These are phyloP conservation scores for Hirtodrosophila histrioides DNA, from an alignment of 2,888 invertebrate genomes.

Conservation along the genomic window DNA sequence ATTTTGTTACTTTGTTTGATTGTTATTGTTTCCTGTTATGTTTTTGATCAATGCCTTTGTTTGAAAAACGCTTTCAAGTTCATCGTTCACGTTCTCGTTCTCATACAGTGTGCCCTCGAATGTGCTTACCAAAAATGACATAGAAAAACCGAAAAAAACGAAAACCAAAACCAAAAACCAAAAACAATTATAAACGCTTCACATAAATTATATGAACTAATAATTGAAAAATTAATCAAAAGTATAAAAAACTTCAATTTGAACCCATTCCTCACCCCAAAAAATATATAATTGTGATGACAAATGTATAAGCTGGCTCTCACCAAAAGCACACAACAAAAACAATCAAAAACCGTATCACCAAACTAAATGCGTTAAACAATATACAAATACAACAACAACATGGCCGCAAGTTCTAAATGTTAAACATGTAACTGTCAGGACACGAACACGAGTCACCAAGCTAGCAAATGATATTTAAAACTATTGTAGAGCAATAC, in stretches of 20 bases:
- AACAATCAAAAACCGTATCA: constrained; percentile 48
- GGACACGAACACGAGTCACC: constrained; percentile 49
- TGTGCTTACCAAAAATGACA: constrained; percentile 43
- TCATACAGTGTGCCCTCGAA: constrained; percentile 52
- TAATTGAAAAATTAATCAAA: constrained; percentile 23
- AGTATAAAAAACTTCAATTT: constrained; percentile 41
- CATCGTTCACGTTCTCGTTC: constrained; percentile 35
- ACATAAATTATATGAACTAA: constrained; percentile 19
- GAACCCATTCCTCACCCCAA: constrained; percentile 33
- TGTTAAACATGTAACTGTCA: constrained; percentile 48
- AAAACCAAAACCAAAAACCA: constrained; percentile 31
- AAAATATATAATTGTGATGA: constrained; percentile 37
- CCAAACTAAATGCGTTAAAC: constrained; percentile 41
- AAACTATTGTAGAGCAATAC: constrained; percentile 44
- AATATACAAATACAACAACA: constrained; percentile 39
- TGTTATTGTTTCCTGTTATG: constrained; percentile 5
- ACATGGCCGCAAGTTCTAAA: constrained; percentile 37
- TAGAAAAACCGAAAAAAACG: constrained; percentile 25
- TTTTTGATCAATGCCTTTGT: constrained; percentile 14
- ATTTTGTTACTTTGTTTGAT: constrained; percentile 15
- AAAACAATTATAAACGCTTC: constrained; percentile 58
- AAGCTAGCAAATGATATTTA: constrained; percentile 37
- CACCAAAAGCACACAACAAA: constrained; percentile 43
- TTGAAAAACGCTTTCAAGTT: constrained; percentile 36
- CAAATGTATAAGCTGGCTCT: constrained; percentile 31